Conservation (phyloP, 2,888 invertebrate species). For the Brachyptera putata region DNA sequence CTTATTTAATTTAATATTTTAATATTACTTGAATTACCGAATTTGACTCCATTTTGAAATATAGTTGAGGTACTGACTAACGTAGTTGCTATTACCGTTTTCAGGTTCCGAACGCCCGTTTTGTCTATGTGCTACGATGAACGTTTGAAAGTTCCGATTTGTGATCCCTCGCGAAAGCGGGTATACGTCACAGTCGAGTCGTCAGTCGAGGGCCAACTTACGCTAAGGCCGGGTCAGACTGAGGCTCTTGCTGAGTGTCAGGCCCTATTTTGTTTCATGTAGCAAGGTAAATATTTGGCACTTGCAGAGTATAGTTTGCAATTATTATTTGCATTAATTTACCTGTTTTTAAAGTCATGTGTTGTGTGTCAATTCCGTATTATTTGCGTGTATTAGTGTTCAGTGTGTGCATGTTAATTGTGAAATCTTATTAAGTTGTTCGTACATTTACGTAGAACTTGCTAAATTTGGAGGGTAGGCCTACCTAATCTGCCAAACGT, state of each 20-base stretch:
- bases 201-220: no score
- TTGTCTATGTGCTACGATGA: no score
- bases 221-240: slow-evolving; percentile 37
- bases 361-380: slow-evolving; percentile 31
- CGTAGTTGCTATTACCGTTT: no score
- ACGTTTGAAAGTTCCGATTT: no score
- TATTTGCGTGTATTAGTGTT: slow-evolving; percentile 1
- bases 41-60: no score
- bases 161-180: no score
- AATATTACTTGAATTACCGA: no score
- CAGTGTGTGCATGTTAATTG: slow-evolving; percentile 1
- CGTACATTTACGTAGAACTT: slow-evolving; percentile 23
- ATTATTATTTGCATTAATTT: slow-evolving; percentile 19
- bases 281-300: slow-evolving; percentile 46
- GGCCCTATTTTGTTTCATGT: slow-evolving; percentile 37
- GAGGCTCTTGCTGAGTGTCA: slow-evolving; percentile 36
- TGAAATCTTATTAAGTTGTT: background rate
- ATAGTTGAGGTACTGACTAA: no score
- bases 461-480: slow-evolving; percentile 29
- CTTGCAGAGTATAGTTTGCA: slow-evolving; percentile 16
- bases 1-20: no score
- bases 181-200: slow-evolving; percentile 38
- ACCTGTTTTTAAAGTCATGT: background rate
- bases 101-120: no score
- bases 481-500: slow-evolving; percentile 31